Evolutionary conservation across 2,797 vertebrate species (phyloP).

Genomic region (Myiothlypis coronata): DNA sequence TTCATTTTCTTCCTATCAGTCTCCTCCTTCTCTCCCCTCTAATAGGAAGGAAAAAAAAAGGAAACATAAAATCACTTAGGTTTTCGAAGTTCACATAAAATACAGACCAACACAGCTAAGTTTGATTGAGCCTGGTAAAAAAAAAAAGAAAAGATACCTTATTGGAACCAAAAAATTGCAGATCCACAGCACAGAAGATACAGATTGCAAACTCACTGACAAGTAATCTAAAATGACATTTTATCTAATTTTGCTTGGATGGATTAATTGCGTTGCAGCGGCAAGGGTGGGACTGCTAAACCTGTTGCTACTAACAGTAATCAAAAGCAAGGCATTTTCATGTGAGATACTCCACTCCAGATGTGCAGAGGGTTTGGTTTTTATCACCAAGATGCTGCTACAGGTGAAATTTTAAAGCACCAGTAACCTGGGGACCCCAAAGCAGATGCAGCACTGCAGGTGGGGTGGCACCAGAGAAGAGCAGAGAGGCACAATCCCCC

Average conservation of each 20-base stretch:
- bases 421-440: neutral
- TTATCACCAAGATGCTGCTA: neutral
- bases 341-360: neutral
- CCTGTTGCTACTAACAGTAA: neutral
- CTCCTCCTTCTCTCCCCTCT: slow-evolving; percentile 75
- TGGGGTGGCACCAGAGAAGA: too few species aligned
- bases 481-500: neutral
- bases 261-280: neutral
- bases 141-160: neutral
- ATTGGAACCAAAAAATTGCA: neutral
- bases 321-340: neutral
- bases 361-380: neutral
- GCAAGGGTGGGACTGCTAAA: neutral
- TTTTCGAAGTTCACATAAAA: neutral
- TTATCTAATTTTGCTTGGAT: neutral
- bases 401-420: neutral
- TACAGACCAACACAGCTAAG: neutral
- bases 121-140: neutral
- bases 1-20: slow-evolving; percentile 81
- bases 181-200: neutral
- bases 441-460: neutral
- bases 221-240: neutral
- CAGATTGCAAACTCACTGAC: neutral
- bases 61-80: neutral
- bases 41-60: neutral